Evolutionary conservation across 2,888 invertebrate genomes (phyloP).

Genomic region (Aquatica leii): DNA sequence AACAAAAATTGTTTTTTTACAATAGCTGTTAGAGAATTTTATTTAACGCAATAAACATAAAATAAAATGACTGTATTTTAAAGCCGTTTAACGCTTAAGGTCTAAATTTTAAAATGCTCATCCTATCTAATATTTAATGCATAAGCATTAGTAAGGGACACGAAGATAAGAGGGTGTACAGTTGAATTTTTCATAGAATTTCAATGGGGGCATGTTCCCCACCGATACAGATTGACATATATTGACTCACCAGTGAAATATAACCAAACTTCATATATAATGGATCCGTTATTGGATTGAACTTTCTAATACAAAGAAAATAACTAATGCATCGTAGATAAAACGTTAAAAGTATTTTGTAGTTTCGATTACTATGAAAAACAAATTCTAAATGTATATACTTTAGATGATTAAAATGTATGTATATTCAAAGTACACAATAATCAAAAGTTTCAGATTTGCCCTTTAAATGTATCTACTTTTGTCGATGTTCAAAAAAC

Average conservation of each 20-base stretch:
- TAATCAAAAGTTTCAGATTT: too few species aligned
- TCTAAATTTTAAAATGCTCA: constrained; percentile 28
- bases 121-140: constrained; percentile 35
- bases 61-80: constrained; percentile 9
- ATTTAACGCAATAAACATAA: not conserved
- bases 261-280: constrained; percentile 8
- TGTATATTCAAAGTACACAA: too few species aligned
- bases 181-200: constrained; percentile 42
- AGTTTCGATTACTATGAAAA: too few species aligned
- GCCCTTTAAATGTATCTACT: too few species aligned
- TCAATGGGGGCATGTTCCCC: constrained; percentile 25
- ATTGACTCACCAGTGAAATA: constrained; percentile 5
- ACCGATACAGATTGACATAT: constrained; percentile 28
- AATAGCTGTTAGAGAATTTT: not conserved
- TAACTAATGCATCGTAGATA: too few species aligned
- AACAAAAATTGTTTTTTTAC: not conserved
- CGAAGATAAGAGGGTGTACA: constrained; percentile 31
- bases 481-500: too few species aligned
- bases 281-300: constrained; percentile 5
- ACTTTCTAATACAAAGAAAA: not conserved
- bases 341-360: too few species aligned
- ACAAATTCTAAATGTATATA: too few species aligned
- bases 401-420: too few species aligned
- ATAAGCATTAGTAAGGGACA: constrained; percentile 38
- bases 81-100: constrained; percentile 11